Conservation (phyloP, 2,113 vertebrate species). For the Protobothrops mucrosquamatus region DNA sequence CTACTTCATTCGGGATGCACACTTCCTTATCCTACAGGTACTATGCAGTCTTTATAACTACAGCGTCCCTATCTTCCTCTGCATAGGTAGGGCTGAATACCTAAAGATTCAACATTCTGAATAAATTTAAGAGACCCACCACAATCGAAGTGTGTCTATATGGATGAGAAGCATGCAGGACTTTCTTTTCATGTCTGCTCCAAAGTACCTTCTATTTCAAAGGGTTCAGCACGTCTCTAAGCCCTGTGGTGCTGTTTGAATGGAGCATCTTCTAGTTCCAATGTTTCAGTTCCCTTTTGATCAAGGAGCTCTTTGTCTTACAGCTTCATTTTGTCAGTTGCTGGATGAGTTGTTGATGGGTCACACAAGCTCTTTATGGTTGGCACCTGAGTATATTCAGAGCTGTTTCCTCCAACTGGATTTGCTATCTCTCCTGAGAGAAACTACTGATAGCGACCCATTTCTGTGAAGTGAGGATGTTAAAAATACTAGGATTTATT, state of each 20-base stretch:
- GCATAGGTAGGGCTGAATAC: neutral
- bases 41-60: neutral
- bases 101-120: neutral
- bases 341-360: neutral
- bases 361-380: neutral
- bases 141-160: neutral
- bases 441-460: neutral
- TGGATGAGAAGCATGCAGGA: neutral
- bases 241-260: neutral
- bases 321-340: neutral
- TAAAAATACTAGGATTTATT: neutral
- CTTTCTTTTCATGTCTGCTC: neutral
- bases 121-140: neutral
- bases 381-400: neutral
- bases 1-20: neutral
- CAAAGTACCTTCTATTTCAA: neutral
- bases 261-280: neutral
- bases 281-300: neutral
- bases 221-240: neutral
- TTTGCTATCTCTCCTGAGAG: neutral
- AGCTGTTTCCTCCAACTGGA: neutral
- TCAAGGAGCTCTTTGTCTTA: neutral
- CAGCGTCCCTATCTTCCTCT: neutral
- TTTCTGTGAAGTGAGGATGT: neutral
- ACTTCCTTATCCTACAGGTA: neutral